Evolutionary conservation across 2,888 invertebrate genomes (phyloP), one percentile per base, ranked within the genome.

Genomic region (Pelosia muscerda): DNA sequence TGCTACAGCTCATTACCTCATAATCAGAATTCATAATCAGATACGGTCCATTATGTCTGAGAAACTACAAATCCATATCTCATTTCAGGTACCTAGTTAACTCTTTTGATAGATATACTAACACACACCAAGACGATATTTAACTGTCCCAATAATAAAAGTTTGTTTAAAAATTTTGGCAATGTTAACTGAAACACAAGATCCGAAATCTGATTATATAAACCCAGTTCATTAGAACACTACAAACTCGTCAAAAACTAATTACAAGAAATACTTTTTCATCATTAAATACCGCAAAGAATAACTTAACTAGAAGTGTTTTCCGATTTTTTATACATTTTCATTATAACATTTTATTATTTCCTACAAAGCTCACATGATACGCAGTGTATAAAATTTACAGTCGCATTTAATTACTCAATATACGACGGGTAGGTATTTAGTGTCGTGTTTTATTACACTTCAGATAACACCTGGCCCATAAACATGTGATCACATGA

Each of bases 301-400:
- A 13, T 55, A 25, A 25, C 6, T n/a, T 19, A 19, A 55, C 13
- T 25, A 55, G 13, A 55, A 13, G 22, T 23, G 10, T 23, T 55
- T 55, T 25, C 23, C 5, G 3, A 2, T n/a, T 49, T 26, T 61
- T 26, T 53, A 13, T 60, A 60, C 38, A 19, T 28, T 28, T 49
- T 62, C 2, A 53, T 15, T 22, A 53, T 49, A 11, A 53, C n/a
- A 28, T 61, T 61, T 42, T 42, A 38, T 42, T 19, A 25, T 69
- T 75, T 68, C 69, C 69, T 63, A 73, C 71, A 66, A 70, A 74
- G 71, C 70, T 75, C 81, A 77, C 80, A 81, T 84, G 84, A 81
- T 70, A 34, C 61, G 34, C 73, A 68, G 67, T 71, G 53, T 55
- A 69, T 34, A 63, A 69, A 69, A 71, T 79, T 73, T 65, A 69